Percentiles rank a stretch among this genome's conserved stretches.
Evolutionary conservation across 1,140 invertebrate genomes (phyloP).

Genomic region (Brachionus calyciflorus): DNA sequence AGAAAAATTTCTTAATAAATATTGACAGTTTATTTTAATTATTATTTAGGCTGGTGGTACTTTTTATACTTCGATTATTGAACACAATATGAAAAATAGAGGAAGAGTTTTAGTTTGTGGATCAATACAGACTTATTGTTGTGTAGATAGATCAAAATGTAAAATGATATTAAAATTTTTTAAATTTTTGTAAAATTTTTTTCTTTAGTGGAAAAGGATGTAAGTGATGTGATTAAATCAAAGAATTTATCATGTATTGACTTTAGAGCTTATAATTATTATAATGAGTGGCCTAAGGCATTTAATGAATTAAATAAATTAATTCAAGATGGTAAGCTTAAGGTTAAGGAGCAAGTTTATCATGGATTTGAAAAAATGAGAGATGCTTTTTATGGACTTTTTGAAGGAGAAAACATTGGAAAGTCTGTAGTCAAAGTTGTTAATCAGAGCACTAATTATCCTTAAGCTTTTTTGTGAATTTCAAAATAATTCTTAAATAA

Average conservation of each 20-base stretch:
- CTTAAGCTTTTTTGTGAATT: too few relatives aligned
- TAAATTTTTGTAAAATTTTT: background rate
- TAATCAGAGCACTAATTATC: too few relatives aligned
- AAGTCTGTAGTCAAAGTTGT: conserved; percentile 65
- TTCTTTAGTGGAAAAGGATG: background rate
- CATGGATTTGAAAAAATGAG: conserved; percentile 67
- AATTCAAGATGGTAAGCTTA: conserved; percentile 62
- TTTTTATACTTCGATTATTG: conserved; percentile 44
- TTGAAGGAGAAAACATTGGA: conserved; percentile 66
- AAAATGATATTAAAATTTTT: background rate
- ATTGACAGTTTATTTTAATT: background rate
- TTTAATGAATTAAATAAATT: conserved; percentile 62
- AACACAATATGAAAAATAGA: conserved; percentile 48
- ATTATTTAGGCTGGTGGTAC: conserved; percentile 50
- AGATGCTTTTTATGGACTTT: conserved; percentile 66
- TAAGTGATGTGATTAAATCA: conserved; percentile 48
- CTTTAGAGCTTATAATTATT: conserved; percentile 47
- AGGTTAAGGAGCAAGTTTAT: conserved; percentile 65
- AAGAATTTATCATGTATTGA: conserved; percentile 48
- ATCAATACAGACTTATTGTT: conserved; percentile 49
- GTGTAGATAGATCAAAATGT: background rate
- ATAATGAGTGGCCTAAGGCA: conserved; percentile 63
- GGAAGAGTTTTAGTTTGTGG: conserved; percentile 50
- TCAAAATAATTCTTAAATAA: too few relatives aligned
- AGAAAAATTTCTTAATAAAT: background rate